Evolutionary conservation across 2,113 vertebrate genomes (phyloP), one percentile per base, ranked within the genome.

Genomic region (Ictalurus punctatus): DNA sequence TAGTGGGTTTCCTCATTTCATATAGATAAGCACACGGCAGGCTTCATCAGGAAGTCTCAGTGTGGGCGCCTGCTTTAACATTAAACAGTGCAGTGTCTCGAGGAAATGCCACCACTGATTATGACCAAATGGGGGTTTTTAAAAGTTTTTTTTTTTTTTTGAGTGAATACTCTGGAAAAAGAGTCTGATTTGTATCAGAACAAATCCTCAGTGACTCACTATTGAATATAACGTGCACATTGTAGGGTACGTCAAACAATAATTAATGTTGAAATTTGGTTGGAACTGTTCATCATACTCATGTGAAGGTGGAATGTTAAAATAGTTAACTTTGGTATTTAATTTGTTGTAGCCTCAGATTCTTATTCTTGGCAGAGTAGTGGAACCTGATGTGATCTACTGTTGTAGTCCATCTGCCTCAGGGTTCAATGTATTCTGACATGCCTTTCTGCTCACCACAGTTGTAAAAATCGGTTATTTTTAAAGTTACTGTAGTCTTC

Each of bases 1-100:
- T 86, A 88, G 40, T 21, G 40, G 84, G 58, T 89, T 83, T 82
- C 58, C 69, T 85, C 86, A 87, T 88, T 91, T 85, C 52, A 71
- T 76, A 84, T 13, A 88, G 83, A 90, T 87, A 58, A 65, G 56
- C 30, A 82, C 54, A 74, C 1, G 27, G 65, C 34, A 80, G 85
- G 37, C 37, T 87, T 73, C 76, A 69, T 81, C n/a, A 73, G 59
- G 13, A 44, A 74, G 44, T 82, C 73, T 40, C 71, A 14, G 40
- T 27, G 40, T 14, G 23, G 74, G 54, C 37, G 54, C 25, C 58
- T 85, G 78, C 30, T 56, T 89, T 89, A 82, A 82, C 56, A 67
- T 89, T 90, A 86, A 88, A 85, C 54, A 79, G 17, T 56, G 48
- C n/a, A 5, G 30, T 65, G 63, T 63, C 59, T 58, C 0, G 8